Conservation (phyloP, 2,113 vertebrate species). For the Tautogolabrus adspersus region DNA sequence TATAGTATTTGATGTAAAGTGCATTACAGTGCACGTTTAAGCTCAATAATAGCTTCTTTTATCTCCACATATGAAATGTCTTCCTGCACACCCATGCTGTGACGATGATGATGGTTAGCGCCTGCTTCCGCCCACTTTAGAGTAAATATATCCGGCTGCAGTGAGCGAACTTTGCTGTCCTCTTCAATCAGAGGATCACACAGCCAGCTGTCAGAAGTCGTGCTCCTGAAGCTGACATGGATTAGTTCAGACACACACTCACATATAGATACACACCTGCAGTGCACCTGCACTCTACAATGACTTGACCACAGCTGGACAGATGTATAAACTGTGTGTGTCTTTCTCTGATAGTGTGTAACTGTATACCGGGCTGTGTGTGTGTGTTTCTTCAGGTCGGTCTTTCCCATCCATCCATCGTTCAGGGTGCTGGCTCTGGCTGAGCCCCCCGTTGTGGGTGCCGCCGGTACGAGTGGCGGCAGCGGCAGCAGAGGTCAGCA, state of each 20-base stretch:
- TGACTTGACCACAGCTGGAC: too few relatives aligned
- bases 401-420: conserved; percentile 93
- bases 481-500: conserved; percentile 86
- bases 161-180: conserved; percentile 67
- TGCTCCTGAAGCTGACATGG: conserved; percentile 30
- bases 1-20: too few relatives aligned
- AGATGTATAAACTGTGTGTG: too few relatives aligned
- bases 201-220: conserved; percentile 65
- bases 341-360: not conserved
- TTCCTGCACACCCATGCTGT: conserved; percentile 22
- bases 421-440: conserved; percentile 95
- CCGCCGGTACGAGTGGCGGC: not conserved
- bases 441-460: conserved; percentile 89
- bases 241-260: conserved; percentile 40
- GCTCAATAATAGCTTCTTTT: not conserved
- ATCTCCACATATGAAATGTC: conserved; percentile 16
- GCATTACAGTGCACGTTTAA: too few relatives aligned
- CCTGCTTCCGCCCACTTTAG: conserved; percentile 17
- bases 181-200: conserved; percentile 67
- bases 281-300: not conserved
- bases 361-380: not conserved
- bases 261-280: not conserved
- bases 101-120: conserved; percentile 20
- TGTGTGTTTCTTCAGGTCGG: conserved; percentile 79
- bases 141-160: conserved; percentile 52